These are phyloP conservation scores for Loripinus fragilis DNA, from an alignment of 2,888 invertebrate genomes.

Conservation along the genomic window DNA sequence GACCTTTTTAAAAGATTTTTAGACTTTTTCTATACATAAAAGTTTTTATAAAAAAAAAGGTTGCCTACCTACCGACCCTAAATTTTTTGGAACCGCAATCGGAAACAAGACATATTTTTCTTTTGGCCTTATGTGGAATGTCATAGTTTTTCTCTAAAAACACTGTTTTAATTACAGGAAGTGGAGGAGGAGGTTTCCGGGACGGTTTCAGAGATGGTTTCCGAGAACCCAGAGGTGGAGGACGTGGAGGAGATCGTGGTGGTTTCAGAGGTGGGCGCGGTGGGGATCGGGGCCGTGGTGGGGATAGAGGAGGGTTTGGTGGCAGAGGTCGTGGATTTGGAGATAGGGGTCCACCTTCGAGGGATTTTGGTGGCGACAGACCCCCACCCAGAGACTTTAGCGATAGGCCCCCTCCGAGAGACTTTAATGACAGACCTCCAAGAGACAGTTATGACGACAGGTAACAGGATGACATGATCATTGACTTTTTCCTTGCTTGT, in stretches of 20 bases:
- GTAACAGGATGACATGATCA: too few relatives aligned
- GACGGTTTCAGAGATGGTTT: slow-evolving; percentile 36
- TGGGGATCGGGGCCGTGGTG: slow-evolving; percentile 42
- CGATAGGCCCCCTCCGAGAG: slow-evolving; percentile 27
- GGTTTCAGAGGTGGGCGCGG: slow-evolving; percentile 14
- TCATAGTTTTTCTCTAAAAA: too few relatives aligned
- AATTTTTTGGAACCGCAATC: too few relatives aligned
- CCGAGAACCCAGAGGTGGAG: background rate
- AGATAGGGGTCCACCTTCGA: slow-evolving; percentile 17
- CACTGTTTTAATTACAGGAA: slow-evolving; percentile 3
- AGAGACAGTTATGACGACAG: slow-evolving; percentile 48
- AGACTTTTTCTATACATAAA: too few relatives aligned
- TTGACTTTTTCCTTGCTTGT: too few relatives aligned
- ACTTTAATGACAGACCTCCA: slow-evolving; percentile 35
- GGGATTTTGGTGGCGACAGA: background rate
- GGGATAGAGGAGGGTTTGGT: slow-evolving; percentile 41
- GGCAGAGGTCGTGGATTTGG: slow-evolving; percentile 30
- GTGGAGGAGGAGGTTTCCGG: slow-evolving; percentile 37
- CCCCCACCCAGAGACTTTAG: slow-evolving; percentile 9
- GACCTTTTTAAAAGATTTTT: too few relatives aligned
- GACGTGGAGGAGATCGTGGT: background rate
- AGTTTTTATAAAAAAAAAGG: too few relatives aligned
- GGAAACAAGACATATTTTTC: too few relatives aligned
- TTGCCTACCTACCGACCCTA: too few relatives aligned
- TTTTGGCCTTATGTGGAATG: too few relatives aligned